Evolutionary conservation across 2,797 vertebrate species (phyloP), one percentile per base, ranked within the genome.

Genomic region (Lepus townsendii): DNA sequence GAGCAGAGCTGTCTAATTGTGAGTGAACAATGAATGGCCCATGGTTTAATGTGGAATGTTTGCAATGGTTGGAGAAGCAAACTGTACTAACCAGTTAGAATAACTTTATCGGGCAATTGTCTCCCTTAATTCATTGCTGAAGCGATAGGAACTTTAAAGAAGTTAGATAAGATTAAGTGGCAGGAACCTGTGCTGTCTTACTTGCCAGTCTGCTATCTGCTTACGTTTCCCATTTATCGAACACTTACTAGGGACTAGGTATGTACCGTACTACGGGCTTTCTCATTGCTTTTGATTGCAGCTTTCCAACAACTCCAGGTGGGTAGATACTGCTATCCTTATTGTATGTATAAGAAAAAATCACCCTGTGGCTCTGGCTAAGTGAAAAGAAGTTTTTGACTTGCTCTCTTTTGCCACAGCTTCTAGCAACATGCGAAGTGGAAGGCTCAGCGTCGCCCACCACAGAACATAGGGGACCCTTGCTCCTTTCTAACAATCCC

Each of bases 131-230:
- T 20, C n/a, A 14, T 54, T 60, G 26, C n/a, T 60, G 69, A 75
- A n/a, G 76, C 50, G 69, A 84, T 57, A 35, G 14, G 68, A 69
- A 78, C 91, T 94, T 94, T 90, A 90, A 91, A 91, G 66, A 86
- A 86, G n/a, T 22, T 8, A 65, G 60, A n/a, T 47, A 57, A 89
- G 10, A 63, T 76, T 89, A 78, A 80, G 79, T 68, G 75, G 52
- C 38, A 80, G 47, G 72, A 27, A 63, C n/a, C 47, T 66, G 10
- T 75, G 65, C 32, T 42, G 3, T 80, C 79, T 30, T 71, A 42
- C 30, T 63, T 62, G 50, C 77, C 62, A 57, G 54, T 54, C 75
- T 60, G 52, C 26, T 13, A 69, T 38, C 60, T 63, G 78, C 68
- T 82, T 42, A 65, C 0, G 66, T n/a, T 88, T 60, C 54, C 63